phyloP scores from a whole-genome alignment of 2,888 invertebrate species.

The Sarcophaga rosellei region DNA sequence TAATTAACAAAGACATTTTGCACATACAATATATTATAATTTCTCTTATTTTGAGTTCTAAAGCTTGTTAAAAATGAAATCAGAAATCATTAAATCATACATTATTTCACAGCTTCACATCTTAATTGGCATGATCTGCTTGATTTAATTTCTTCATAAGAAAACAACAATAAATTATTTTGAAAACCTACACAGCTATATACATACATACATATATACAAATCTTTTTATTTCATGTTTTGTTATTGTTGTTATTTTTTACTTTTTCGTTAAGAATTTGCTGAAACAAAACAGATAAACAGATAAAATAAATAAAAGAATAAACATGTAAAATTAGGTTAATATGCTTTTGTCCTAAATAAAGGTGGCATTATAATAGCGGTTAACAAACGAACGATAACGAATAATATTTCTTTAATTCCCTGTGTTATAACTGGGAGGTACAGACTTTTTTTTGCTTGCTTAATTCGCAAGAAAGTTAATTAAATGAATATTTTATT shows the following conservation, averaged over 20 bases:
- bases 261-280: not conserved
- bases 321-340: slow-evolving; percentile 57
- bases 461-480: not conserved
- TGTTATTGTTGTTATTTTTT: not conserved
- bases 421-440: no score
- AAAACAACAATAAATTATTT: slow-evolving; percentile 5
- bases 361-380: slow-evolving; percentile 27
- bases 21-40: not conserved
- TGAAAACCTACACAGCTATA: not conserved
- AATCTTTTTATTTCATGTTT: not conserved
- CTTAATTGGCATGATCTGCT: not conserved
- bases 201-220: no score
- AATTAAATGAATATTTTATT: slow-evolving; percentile 15
- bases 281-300: no score
- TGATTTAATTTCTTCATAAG: slow-evolving; percentile 2
- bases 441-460: not conserved
- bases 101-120: slow-evolving; percentile 16
- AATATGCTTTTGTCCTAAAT: slow-evolving; percentile 46
- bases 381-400: slow-evolving; percentile 45
- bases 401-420: slow-evolving; percentile 25
- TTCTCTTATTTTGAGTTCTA: not conserved
- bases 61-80: slow-evolving; percentile 1
- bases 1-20: slow-evolving; percentile 19
- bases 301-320: slow-evolving; percentile 9
- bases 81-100: not conserved